Percentiles rank a stretch among this genome's conserved stretches.
Evolutionary conservation across 2,888 invertebrate species (phyloP).

Genomic region (Panorpa germanica): DNA sequence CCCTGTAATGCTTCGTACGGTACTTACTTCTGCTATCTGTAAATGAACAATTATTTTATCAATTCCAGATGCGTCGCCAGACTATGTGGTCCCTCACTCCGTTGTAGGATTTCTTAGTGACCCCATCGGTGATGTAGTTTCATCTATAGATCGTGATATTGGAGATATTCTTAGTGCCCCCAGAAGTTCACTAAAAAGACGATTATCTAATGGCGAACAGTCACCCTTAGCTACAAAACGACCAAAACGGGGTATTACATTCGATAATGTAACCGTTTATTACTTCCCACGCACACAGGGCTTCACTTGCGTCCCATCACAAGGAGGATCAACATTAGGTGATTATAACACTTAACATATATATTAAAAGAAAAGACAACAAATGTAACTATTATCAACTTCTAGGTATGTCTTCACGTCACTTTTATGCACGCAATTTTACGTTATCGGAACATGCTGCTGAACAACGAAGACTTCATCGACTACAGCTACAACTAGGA

Average conservation of each 20-base stretch:
- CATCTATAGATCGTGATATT: conserved; percentile 11
- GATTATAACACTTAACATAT: conserved; percentile 63
- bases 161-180: conserved; percentile 16
- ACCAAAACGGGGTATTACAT: conserved; percentile 66
- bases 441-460: conserved; percentile 74
- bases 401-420: conserved; percentile 43
- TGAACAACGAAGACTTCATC: conserved; percentile 73
- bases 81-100: conserved; percentile 13
- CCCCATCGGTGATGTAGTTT: too few relatives aligned
- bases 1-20: neutral
- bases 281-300: conserved; percentile 90
- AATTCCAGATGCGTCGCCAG: conserved; percentile 7
- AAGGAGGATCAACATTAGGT: conserved; percentile 80
- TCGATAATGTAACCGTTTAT: conserved; percentile 83
- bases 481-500: conserved; percentile 57
- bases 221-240: conserved; percentile 32
- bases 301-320: conserved; percentile 79
- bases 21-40: neutral
- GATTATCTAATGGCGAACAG: conserved; percentile 23
- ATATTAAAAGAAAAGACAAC: conserved; percentile 6
- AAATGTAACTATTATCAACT: neutral
- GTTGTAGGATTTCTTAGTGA: too few relatives aligned
- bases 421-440: conserved; percentile 52
- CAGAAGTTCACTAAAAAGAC: conserved; percentile 52
- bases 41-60: conserved; percentile 1